Conservation (phyloP, 2,888 invertebrate genomes). For the Patella caerulea region DNA sequence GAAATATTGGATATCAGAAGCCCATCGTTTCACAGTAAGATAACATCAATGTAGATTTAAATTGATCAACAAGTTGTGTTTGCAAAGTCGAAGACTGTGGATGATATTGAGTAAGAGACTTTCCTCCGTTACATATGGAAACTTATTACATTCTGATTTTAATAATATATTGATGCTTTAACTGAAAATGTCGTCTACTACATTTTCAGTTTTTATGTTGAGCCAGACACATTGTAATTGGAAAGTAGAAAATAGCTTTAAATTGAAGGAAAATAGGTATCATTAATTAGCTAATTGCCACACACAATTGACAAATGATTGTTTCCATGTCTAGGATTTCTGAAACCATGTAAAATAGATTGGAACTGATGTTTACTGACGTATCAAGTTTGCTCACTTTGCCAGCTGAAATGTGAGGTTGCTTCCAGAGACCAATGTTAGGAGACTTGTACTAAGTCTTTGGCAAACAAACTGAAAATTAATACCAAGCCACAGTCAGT, state of each 20-base stretch:
- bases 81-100: too few relatives aligned
- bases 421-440: background rate
- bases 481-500: background rate
- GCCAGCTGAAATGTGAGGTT: background rate
- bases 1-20: too few relatives aligned
- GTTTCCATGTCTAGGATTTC: slow-evolving; percentile 10
- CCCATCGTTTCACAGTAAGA: too few relatives aligned
- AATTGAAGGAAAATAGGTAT: slow-evolving; percentile 23
- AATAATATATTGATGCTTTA: too few relatives aligned
- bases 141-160: too few relatives aligned
- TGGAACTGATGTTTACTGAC: background rate
- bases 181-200: too few relatives aligned
- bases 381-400: slow-evolving; percentile 9
- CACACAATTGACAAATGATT: slow-evolving; percentile 26
- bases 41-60: too few relatives aligned
- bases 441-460: background rate
- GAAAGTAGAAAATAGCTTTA: slow-evolving; percentile 20
- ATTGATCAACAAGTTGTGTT: too few relatives aligned
- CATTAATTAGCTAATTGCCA: slow-evolving; percentile 27
- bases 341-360: slow-evolving; percentile 13
- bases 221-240: slow-evolving; percentile 22
- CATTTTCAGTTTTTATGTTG: too few relatives aligned
- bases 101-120: too few relatives aligned
- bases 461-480: slow-evolving; percentile 1
- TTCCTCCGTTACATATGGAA: too few relatives aligned